A percentile compares a stretch with the other conserved stretches of the same genome.
These are phyloP conservation scores for Meriones unguiculatus DNA, from an alignment of 2,113 vertebrate genomes.

Conservation along the genomic window DNA sequence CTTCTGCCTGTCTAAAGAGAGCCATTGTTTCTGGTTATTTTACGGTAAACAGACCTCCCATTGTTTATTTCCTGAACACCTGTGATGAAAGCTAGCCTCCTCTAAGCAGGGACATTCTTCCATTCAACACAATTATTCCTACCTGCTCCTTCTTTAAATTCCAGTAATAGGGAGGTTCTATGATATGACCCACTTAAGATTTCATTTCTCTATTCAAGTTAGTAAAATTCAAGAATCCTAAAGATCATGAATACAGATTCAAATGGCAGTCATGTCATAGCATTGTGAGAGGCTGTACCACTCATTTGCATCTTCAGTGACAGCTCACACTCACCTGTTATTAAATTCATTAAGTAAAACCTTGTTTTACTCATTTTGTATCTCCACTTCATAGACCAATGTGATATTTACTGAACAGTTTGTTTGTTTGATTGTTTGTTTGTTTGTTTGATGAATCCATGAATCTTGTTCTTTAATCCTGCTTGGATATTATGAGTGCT, in stretches of 20 bases:
- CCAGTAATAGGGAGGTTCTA: background rate
- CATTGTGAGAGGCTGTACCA: background rate
- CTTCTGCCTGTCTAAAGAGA: background rate
- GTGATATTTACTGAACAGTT: background rate
- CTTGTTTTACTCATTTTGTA: background rate
- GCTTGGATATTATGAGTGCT: slow-evolving; percentile 18
- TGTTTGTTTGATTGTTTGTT: no score
- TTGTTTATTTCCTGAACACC: no score
- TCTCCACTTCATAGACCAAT: background rate
- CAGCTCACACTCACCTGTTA: no score
- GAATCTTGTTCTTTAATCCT: slow-evolving; percentile 1
- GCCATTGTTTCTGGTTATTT: background rate
- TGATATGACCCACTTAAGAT: background rate
- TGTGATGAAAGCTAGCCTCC: no score
- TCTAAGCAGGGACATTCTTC: no score
- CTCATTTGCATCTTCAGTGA: background rate
- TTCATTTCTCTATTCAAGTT: slow-evolving; percentile 38
- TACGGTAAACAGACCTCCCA: background rate
- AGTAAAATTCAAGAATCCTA: background rate
- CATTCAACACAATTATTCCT: no score
- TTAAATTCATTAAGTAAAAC: background rate
- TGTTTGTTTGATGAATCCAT: background rate
- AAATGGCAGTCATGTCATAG: background rate
- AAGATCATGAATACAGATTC: background rate
- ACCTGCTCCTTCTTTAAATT: background rate